A percentile compares a stretch with the other conserved stretches of the same genome.
phyloP scores from a whole-genome alignment of 1,140 invertebrate species.

The Drosophila watanabei region DNA sequence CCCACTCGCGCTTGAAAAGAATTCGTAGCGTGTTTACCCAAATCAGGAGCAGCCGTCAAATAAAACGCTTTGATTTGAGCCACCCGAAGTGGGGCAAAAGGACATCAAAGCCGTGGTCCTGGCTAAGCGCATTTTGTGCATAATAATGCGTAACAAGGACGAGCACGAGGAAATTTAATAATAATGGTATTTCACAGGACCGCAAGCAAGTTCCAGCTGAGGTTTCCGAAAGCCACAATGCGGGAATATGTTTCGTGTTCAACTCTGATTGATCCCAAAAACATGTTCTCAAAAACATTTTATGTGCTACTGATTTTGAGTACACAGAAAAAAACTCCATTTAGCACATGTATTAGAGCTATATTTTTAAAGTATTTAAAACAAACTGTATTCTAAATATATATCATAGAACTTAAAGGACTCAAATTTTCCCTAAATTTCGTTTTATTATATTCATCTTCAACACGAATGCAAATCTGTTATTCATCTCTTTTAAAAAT shows the following conservation, averaged over 20 bases:
- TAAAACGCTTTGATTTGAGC: slow-evolving; percentile 75
- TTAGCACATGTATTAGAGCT: background rate
- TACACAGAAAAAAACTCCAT: background rate
- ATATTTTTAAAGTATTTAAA: background rate
- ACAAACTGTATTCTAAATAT: background rate
- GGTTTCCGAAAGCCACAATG: slow-evolving; percentile 15
- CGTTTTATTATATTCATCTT: background rate
- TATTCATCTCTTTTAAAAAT: background rate
- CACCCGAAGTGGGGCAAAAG: slow-evolving; percentile 42
- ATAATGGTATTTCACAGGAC: slow-evolving; percentile 43
- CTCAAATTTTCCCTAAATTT: background rate
- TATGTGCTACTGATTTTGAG: background rate
- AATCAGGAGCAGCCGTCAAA: slow-evolving; percentile 72
- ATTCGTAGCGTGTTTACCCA: slow-evolving; percentile 57
- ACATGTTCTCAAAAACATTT: slow-evolving; percentile 1
- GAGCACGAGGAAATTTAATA: slow-evolving; percentile 28
- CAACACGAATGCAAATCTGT: no score
- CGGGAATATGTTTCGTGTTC: slow-evolving; percentile 18
- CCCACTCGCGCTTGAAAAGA: background rate
- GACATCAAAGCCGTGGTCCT: slow-evolving; percentile 70
- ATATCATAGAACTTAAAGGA: background rate
- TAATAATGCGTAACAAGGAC: slow-evolving; percentile 70
- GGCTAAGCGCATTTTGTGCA: slow-evolving; percentile 72
- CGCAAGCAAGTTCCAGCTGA: slow-evolving; percentile 14
- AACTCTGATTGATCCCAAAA: slow-evolving; percentile 44